Percentiles rank a stretch among this genome's conserved stretches.
These are phyloP conservation scores for crab-eating macaque (Macaca fascicularis) DNA, from an alignment of 2,113 vertebrate genomes.

Conservation along the genomic window DNA sequence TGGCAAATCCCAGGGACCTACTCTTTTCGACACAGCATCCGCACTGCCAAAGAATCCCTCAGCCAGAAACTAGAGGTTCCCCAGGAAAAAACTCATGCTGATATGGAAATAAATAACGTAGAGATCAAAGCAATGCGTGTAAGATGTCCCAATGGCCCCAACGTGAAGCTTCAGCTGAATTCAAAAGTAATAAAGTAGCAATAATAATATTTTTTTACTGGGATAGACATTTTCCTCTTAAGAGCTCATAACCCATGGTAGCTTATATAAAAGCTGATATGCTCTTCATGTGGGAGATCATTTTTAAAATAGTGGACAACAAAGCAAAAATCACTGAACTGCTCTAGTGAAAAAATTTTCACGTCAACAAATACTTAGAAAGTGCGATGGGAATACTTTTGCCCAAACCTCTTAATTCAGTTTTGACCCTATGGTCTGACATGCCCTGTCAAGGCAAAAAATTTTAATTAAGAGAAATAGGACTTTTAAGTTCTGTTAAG, in stretches of 20 bases:
- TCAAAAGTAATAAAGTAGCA: slow-evolving; percentile 60
- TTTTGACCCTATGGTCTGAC: background rate
- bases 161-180: slow-evolving; percentile 24
- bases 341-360: background rate
- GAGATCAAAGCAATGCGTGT: slow-evolving; percentile 66
- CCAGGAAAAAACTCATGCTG: slow-evolving; percentile 36
- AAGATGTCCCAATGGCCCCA: slow-evolving; percentile 21
- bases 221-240: slow-evolving; percentile 38
- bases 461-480: background rate
- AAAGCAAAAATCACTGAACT: background rate
- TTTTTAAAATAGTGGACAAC: background rate
- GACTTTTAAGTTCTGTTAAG: background rate
- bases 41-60: slow-evolving; percentile 7
- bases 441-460: background rate
- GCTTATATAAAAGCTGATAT: slow-evolving; percentile 15
- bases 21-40: slow-evolving; percentile 13
- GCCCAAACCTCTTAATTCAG: background rate
- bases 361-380: background rate
- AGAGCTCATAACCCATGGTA: slow-evolving; percentile 34
- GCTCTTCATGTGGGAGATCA: slow-evolving; percentile 1
- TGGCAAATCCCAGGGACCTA: slow-evolving; percentile 47
- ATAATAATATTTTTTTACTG: slow-evolving; percentile 63
- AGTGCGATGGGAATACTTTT: background rate
- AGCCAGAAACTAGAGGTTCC: slow-evolving; percentile 67
- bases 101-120: slow-evolving; percentile 72